Evolutionary conservation across 1,140 invertebrate species (phyloP), one percentile per base, ranked within the genome.

Genomic region (Zaprionus taronus): DNA sequence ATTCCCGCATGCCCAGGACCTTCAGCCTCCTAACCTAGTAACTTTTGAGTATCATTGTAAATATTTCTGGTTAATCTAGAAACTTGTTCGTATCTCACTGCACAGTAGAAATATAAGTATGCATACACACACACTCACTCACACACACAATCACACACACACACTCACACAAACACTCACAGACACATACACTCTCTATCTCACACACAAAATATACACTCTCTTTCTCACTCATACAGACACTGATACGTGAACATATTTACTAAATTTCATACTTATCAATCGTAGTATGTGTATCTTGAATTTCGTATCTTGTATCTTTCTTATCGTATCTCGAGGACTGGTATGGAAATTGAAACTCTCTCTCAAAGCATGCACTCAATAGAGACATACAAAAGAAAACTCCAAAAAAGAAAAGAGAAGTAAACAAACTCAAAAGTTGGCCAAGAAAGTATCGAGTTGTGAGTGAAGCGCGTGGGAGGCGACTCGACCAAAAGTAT

Each of bases 261-360:
- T 55, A 68, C 20, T 36, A 58, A 65, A 72, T 66, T 51, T 58
- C 31, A 72, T 51, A 60, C 17, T 17, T 49, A 51, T 66, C 63
- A 61, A 61, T 44, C 22, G 15, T 66, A 57, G 70, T 63, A 72
- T 70, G 58, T 51, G 41, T 75, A 64, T 64, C 61, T 75, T 71
- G 51, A 64, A 71, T 64, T 41, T 64, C 72, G 53, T 75, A 70
- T 58, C 15, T 64, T 75, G 53, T 58, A 75, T 64, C 31, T 57
- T 62, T 58, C 55, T 38, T 71, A 75, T 63, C 66, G 72, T 70
- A 75, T 51, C 66, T 28, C 67, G 67, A 70, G 60, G 53, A 71
- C 72, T 71, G 72, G 67, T 75, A 71, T 75, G 72, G 41, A 64
- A 67, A 65, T 51, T 68, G 22, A 17, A 73, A 68, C 64, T 72